A percentile compares a stretch with the other conserved stretches of the same genome.
Evolutionary conservation across 2,888 invertebrate species (phyloP).

Genomic region (Eupithecia inturbata): DNA sequence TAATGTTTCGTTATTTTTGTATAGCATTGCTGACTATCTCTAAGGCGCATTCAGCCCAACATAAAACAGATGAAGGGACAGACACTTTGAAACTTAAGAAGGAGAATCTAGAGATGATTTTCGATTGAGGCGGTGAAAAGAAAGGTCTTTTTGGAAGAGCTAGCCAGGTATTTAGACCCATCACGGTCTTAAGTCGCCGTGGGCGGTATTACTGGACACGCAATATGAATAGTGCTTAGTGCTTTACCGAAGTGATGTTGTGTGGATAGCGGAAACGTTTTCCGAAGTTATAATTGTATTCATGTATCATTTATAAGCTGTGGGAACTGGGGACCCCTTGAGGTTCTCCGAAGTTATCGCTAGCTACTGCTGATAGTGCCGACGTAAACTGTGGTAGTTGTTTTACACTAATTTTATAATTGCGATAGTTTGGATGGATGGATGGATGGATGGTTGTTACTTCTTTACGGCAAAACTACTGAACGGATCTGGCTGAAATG

Average conservation of each 20-base stretch:
- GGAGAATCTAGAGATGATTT: slow-evolving; percentile 12
- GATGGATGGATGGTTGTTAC: not conserved
- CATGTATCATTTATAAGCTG: slow-evolving; percentile 54
- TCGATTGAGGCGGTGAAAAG: slow-evolving; percentile 4
- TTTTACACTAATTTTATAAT: not conserved
- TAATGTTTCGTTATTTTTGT: slow-evolving; percentile 80
- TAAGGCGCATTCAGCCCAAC: not conserved
- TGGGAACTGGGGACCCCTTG: slow-evolving; percentile 59
- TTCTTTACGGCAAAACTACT: not conserved
- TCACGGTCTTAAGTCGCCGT: slow-evolving; percentile 56
- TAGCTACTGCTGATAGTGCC: slow-evolving; percentile 27
- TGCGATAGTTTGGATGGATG: not conserved
- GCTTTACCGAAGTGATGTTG: slow-evolving; percentile 50
- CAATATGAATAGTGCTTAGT: slow-evolving; percentile 75
- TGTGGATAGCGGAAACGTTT: slow-evolving; percentile 62
- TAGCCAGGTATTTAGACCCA: slow-evolving; percentile 32
- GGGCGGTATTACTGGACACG: slow-evolving; percentile 78
- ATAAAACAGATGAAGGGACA: not conserved
- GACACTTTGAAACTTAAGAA: not conserved
- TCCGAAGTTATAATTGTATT: slow-evolving; percentile 59
- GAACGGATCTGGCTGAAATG: not conserved
- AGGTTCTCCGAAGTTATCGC: slow-evolving; percentile 34
- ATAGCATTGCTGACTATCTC: slow-evolving; percentile 33
- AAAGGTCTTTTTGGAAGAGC: slow-evolving; percentile 21
- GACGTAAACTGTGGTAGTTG: not conserved